These are phyloP conservation scores for Drosophila seguyi DNA, from an alignment of 1,140 invertebrate species.

Conservation along the genomic window DNA sequence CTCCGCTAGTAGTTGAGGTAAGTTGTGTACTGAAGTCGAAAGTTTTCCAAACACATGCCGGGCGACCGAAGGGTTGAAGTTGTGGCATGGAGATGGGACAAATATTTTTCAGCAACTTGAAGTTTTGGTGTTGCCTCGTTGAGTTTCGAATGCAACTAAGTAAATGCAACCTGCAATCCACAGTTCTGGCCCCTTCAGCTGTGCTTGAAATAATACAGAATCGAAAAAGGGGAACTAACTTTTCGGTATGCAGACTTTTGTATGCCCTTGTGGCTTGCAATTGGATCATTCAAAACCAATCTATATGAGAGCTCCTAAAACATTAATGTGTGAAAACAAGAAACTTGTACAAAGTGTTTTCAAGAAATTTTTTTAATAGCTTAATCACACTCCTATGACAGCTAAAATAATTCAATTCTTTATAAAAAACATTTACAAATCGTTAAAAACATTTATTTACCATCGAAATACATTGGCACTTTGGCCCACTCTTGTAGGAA, in stretches of 20 bases:
- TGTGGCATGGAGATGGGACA: slow-evolving; percentile 34
- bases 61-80: not conserved
- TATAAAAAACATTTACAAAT: not conserved
- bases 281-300: not conserved
- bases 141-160: slow-evolving; percentile 50
- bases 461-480: too few relatives aligned
- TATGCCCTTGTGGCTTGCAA: not conserved
- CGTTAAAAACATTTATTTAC: too few relatives aligned
- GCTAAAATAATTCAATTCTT: not conserved
- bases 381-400: too few relatives aligned
- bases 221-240: not conserved
- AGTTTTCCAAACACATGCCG: slow-evolving; percentile 50
- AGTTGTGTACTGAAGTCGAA: slow-evolving; percentile 75
- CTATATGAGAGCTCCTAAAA: too few relatives aligned
- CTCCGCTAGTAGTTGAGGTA: slow-evolving; percentile 70
- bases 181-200: not conserved
- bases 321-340: too few relatives aligned
- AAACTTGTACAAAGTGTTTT: too few relatives aligned
- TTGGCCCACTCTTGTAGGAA: not conserved
- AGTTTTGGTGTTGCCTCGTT: slow-evolving; percentile 25
- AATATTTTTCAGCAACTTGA: slow-evolving; percentile 63
- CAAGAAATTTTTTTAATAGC: too few relatives aligned
- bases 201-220: not conserved
- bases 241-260: not conserved
- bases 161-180: slow-evolving; percentile 52